A percentile compares a stretch with the other conserved stretches of the same genome.
Conservation (phyloP, 2,888 invertebrate genomes). For the Limenitis camilla region DNA sequence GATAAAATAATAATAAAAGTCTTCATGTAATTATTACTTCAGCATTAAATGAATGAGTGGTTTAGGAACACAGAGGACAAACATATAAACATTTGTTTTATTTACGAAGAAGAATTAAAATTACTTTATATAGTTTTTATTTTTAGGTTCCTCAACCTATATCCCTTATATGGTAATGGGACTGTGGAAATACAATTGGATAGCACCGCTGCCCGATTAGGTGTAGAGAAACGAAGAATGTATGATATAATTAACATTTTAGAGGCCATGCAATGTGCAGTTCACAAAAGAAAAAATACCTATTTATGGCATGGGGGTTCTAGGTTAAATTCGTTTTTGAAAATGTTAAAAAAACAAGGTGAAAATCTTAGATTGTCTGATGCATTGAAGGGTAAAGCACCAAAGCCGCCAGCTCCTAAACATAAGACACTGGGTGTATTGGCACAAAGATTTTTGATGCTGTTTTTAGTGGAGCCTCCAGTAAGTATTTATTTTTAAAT, state of each 20-base stretch:
- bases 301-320: constrained; percentile 82
- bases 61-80: too few relatives aligned
- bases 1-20: too few relatives aligned
- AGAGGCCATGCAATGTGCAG: constrained; percentile 81
- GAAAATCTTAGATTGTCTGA: constrained; percentile 69
- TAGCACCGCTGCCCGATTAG: constrained; percentile 75
- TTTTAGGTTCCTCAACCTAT: constrained; percentile 72
- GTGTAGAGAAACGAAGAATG: constrained; percentile 80
- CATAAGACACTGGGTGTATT: constrained; percentile 80
- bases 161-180: constrained; percentile 67
- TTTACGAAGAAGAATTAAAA: too few relatives aligned
- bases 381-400: constrained; percentile 65
- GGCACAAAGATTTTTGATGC: constrained; percentile 82
- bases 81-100: too few relatives aligned
- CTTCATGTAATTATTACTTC: too few relatives aligned
- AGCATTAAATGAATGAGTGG: too few relatives aligned
- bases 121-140: background rate
- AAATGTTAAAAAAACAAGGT: constrained; percentile 76
- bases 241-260: constrained; percentile 84
- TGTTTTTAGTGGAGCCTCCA: constrained; percentile 78
- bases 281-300: constrained; percentile 78
- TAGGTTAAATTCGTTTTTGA: constrained; percentile 73
- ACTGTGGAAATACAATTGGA: constrained; percentile 77
- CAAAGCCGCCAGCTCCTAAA: constrained; percentile 69
- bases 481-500: constrained; percentile 50